Evolutionary conservation across 2,888 invertebrate species (phyloP).

Genomic region (Acronicta psi): DNA sequence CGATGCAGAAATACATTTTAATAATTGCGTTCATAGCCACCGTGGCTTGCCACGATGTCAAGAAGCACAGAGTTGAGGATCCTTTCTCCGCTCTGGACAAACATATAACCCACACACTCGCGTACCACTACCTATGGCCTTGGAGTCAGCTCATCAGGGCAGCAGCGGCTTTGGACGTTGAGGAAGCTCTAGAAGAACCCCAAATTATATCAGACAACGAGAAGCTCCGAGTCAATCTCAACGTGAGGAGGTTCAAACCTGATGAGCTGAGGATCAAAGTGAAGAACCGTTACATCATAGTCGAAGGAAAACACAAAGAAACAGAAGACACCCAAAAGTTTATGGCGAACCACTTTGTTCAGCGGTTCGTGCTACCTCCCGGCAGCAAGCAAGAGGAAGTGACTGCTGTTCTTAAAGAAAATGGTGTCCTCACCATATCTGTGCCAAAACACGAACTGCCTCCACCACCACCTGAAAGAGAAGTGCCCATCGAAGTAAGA

Average conservation of each 20-base stretch:
- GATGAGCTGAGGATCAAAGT: conserved; percentile 81
- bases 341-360: conserved; percentile 81
- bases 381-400: conserved; percentile 82
- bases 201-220: conserved; percentile 76
- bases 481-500: conserved; percentile 78
- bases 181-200: conserved; percentile 76
- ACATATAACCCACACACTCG: conserved; percentile 77
- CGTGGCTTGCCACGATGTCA: conserved; percentile 66
- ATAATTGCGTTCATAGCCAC: conserved; percentile 66
- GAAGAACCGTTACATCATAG: conserved; percentile 78
- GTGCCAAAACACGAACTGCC: conserved; percentile 82
- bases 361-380: conserved; percentile 78
- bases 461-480: conserved; percentile 79
- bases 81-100: conserved; percentile 78
- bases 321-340: conserved; percentile 69
- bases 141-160: conserved; percentile 81
- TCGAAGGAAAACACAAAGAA: conserved; percentile 80
- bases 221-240: conserved; percentile 75
- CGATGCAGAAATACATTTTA: conserved; percentile 75
- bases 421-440: conserved; percentile 73
- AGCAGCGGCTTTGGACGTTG: conserved; percentile 73
- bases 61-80: conserved; percentile 69
- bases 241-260: conserved; percentile 78
- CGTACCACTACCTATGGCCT: conserved; percentile 82
- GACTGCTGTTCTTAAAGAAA: conserved; percentile 76